Percentiles rank a stretch among this genome's conserved stretches.
Evolutionary conservation across 1,140 invertebrate genomes (phyloP).

Genomic region (Yoshiicerus persimilis): DNA sequence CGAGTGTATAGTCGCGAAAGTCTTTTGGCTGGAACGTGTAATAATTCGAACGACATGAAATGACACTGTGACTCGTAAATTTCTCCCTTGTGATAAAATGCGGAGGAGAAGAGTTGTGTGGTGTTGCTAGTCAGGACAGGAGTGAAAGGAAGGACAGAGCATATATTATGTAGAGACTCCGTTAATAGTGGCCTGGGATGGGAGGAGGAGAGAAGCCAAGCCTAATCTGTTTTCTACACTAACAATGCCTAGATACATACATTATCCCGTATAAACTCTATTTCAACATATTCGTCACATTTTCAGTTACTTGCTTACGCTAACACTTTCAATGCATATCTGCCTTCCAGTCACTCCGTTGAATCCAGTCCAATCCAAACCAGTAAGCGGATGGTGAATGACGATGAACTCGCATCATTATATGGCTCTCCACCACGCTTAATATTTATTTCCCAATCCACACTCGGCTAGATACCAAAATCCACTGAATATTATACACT

Average conservation of each 20-base stretch:
- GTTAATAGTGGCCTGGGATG: neutral
- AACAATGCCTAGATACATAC: neutral
- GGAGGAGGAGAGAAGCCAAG: neutral
- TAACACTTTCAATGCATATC: too few relatives aligned
- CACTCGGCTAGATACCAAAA: too few relatives aligned
- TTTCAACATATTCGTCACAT: neutral
- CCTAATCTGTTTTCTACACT: slow-evolving; percentile 42
- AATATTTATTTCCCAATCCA: too few relatives aligned
- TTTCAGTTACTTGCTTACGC: too few relatives aligned
- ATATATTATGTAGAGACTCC: neutral
- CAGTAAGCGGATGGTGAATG: too few relatives aligned
- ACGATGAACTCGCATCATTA: too few relatives aligned
- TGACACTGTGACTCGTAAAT: slow-evolving; percentile 45
- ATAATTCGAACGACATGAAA: slow-evolving; percentile 42
- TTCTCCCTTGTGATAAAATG: slow-evolving; percentile 43
- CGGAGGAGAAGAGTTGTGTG: neutral
- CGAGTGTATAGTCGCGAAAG: neutral
- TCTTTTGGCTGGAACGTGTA: slow-evolving; percentile 17
- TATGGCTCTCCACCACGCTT: too few relatives aligned
- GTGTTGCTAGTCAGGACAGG: neutral
- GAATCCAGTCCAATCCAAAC: too few relatives aligned
- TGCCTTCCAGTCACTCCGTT: too few relatives aligned
- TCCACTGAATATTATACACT: too few relatives aligned
- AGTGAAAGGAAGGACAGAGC: neutral
- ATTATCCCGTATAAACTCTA: neutral